Conservation (phyloP, 2,113 vertebrate genomes). For the Isichthys henryi region DNA sequence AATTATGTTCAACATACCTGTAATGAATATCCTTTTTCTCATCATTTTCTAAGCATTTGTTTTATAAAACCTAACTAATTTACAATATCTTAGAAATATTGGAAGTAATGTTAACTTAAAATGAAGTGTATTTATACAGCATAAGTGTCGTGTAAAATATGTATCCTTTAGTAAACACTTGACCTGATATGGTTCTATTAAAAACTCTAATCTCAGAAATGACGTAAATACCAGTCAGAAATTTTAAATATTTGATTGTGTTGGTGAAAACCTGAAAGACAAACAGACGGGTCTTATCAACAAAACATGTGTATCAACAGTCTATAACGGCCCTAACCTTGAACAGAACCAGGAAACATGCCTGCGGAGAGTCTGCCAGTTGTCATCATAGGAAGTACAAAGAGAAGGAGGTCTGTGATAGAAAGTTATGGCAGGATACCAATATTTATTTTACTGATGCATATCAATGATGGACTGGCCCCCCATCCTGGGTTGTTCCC, state of each 20-base stretch:
- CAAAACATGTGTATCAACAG: background rate
- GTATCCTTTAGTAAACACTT: background rate
- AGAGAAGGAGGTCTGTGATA: background rate
- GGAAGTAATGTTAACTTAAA: background rate
- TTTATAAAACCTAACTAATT: background rate
- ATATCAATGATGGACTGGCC: background rate
- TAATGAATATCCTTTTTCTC: background rate
- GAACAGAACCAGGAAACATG: background rate
- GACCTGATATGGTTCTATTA: background rate
- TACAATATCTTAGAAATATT: background rate
- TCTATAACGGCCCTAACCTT: background rate
- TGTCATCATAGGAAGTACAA: background rate
- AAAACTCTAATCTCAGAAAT: background rate
- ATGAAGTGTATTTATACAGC: background rate
- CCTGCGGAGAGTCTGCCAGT: background rate
- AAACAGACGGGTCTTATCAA: background rate
- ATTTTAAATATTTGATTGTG: background rate
- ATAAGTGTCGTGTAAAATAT: background rate
- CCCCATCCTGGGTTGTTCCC: too few relatives aligned
- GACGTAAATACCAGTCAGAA: background rate
- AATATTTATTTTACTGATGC: background rate
- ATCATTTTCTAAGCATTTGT: background rate
- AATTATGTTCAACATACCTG: background rate
- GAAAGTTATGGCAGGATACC: background rate
- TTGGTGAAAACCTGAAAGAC: background rate